Evolutionary conservation across 92 coral and sea anemone genomes (phyloP).

Genomic region (Ricordea florida): DNA sequence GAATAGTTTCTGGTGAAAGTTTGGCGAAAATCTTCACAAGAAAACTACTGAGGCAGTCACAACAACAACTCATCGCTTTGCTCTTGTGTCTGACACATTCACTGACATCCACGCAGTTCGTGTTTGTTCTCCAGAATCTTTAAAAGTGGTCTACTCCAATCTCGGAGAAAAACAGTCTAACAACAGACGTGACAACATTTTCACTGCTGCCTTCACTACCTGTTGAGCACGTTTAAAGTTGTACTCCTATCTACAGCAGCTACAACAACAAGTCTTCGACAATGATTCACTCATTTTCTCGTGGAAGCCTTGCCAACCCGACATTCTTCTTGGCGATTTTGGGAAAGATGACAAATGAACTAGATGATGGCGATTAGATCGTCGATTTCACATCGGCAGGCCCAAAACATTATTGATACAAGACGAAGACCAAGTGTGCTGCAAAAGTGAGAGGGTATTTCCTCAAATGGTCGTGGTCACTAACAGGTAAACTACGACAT

Average conservation of each 20-base stretch:
- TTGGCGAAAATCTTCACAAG: background rate
- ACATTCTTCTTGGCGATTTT: background rate
- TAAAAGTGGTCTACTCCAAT: background rate
- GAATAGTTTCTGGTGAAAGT: constrained; percentile 6
- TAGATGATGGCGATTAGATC: no score
- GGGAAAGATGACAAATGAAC: background rate
- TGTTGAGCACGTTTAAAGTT: background rate
- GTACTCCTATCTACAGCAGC: background rate
- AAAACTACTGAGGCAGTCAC: background rate
- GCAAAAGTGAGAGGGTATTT: no score
- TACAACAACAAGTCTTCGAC: background rate
- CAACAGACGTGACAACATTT: background rate
- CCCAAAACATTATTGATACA: background rate
- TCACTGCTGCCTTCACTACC: background rate
- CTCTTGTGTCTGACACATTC: no score
- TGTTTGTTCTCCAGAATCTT: background rate
- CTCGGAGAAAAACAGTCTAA: background rate
- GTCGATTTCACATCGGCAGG: background rate
- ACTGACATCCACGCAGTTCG: background rate
- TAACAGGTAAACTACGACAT: no score
- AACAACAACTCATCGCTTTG: no score
- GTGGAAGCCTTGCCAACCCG: background rate
- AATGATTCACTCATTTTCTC: background rate
- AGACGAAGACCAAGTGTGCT: no score
- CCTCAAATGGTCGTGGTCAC: no score